phyloP scores from a whole-genome alignment of 2,888 invertebrate genomes.

The Aradus depressus region DNA sequence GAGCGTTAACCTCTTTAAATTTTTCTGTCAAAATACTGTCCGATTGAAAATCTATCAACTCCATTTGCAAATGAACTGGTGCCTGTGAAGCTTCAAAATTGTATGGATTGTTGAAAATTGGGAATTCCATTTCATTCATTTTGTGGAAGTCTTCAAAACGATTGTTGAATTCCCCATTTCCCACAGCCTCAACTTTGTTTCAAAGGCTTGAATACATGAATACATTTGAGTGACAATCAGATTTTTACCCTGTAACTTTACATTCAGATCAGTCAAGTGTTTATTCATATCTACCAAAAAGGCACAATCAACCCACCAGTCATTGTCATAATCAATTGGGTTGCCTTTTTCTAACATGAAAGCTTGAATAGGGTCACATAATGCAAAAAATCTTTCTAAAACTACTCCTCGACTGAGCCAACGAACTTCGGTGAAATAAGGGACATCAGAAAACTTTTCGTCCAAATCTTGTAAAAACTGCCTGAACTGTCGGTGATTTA shows the following conservation, averaged over 20 bases:
- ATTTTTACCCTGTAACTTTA: neutral
- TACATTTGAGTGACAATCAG: neutral
- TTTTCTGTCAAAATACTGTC: conserved; percentile 1
- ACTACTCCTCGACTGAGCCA: conserved; percentile 2
- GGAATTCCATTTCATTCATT: conserved; percentile 6
- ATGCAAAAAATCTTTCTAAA: conserved; percentile 3
- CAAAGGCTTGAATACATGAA: conserved; percentile 1
- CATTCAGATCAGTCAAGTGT: conserved; percentile 1
- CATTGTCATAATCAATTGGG: conserved; percentile 3
- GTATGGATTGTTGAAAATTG: conserved; percentile 3
- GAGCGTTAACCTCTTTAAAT: neutral
- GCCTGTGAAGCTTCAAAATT: too few species aligned
- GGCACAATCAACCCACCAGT: neutral
- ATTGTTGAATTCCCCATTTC: conserved; percentile 2
- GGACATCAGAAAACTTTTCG: conserved; percentile 5
- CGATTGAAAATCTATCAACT: conserved; percentile 1
- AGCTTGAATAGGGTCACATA: conserved; percentile 2
- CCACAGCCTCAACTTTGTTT: conserved; percentile 1
- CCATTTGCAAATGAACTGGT: too few species aligned
- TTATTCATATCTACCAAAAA: neutral
- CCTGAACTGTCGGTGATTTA: conserved; percentile 11
- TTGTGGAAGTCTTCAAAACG: conserved; percentile 3
- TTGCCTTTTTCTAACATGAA: neutral
- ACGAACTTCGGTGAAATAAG: conserved; percentile 6
- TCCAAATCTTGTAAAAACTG: conserved; percentile 10